A percentile compares a stretch with the other conserved stretches of the same genome.
These are phyloP conservation scores for Platyrinchus mystaceus DNA, from an alignment of 2,797 vertebrate species.

Conservation along the genomic window DNA sequence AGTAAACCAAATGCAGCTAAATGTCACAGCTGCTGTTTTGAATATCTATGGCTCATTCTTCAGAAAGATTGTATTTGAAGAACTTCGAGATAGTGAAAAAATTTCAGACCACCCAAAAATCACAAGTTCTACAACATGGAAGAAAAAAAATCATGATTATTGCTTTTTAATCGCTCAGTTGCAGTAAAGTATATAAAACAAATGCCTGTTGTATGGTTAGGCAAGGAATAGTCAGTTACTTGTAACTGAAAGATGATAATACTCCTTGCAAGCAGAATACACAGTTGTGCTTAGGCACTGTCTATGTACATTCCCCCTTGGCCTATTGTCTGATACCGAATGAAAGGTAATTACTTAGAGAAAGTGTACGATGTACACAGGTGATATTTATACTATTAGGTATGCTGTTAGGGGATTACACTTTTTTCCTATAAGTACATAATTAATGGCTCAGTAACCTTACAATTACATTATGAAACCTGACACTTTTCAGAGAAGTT, in stretches of 20 bases:
- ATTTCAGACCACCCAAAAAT: background rate
- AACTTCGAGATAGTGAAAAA: background rate
- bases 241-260: background rate
- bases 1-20: background rate
- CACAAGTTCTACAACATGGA: background rate
- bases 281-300: background rate
- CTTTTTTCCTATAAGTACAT: background rate
- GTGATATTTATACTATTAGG: background rate
- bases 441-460: background rate
- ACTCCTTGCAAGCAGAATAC: background rate
- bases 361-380: background rate
- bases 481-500: background rate
- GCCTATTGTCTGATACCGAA: background rate
- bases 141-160: background rate
- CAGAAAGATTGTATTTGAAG: background rate
- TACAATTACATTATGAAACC: background rate
- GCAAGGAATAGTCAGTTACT: background rate
- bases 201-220: background rate
- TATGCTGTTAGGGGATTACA: background rate
- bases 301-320: background rate
- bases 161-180: background rate
- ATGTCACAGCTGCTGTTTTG: background rate
- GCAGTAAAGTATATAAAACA: background rate
- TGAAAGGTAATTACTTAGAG: background rate
- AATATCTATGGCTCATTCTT: background rate